phyloP scores from a whole-genome alignment of 2,797 vertebrate species.

The Acestrorhynchus altus region DNA sequence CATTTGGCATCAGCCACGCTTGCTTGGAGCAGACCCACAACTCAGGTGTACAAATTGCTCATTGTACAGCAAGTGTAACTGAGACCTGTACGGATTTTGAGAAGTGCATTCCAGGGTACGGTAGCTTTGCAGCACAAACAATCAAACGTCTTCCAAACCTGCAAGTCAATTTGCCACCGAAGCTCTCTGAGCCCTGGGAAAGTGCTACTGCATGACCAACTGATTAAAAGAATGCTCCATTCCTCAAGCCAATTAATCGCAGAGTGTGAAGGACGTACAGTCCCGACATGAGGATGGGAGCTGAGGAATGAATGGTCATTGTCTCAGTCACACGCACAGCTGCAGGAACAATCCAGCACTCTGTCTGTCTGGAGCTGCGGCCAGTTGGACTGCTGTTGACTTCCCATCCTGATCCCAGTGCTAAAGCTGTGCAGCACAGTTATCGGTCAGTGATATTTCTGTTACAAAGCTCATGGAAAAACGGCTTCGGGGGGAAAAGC shows the following conservation, averaged over 20 bases:
- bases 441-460: slow-evolving; percentile 52
- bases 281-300: slow-evolving; percentile 16
- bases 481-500: slow-evolving; percentile 1
- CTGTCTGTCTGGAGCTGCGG: slow-evolving; percentile 61
- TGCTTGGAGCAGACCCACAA: not conserved
- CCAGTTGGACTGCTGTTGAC: slow-evolving; percentile 64
- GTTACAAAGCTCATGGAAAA: slow-evolving; percentile 51
- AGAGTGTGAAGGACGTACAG: not conserved
- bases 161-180: slow-evolving; percentile 18
- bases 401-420: slow-evolving; percentile 50
- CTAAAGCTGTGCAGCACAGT: slow-evolving; percentile 41
- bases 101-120: not conserved
- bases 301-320: slow-evolving; percentile 25
- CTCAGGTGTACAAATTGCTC: not conserved
- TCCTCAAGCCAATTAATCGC: slow-evolving; percentile 51
- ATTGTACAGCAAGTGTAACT: not conserved
- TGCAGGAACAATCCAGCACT: slow-evolving; percentile 34
- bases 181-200: slow-evolving; percentile 57
- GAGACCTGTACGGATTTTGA: not conserved
- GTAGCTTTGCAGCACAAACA: not conserved
- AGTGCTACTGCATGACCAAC: slow-evolving; percentile 58
- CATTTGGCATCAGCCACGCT: not conserved
- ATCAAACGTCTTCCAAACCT: slow-evolving; percentile 30
- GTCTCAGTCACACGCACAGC: slow-evolving; percentile 30
- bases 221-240: slow-evolving; percentile 40